Evolutionary conservation across 2,888 invertebrate genomes (phyloP), one percentile per base, ranked within the genome.

Genomic region (Bembecia ichneumoniformis): DNA sequence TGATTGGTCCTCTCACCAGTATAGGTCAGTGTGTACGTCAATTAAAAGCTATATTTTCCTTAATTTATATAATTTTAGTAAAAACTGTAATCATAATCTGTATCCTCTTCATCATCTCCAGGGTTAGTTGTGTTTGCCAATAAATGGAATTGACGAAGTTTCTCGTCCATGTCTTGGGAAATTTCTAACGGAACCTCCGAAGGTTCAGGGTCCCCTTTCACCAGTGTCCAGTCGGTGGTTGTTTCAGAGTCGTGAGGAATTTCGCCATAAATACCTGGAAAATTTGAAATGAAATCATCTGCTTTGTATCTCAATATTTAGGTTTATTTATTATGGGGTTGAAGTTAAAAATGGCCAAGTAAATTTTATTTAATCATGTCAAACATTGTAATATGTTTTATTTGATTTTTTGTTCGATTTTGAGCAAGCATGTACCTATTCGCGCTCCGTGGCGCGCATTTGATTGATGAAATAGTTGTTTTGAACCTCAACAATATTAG

Each of bases 81-180:
- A 50, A 77, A 74, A 60, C 65, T 77, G 55, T 84, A 84, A 55
- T 84, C 82, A 55, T 82, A 77, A 54, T 79, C 82, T 16, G 63
- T 66, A 51, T 81, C 86, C 9, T 72, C 73, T 11, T 69, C 70
- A 3, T 77, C 75, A 0, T 71, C 69, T 0, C 57, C 67, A 0
- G 62, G 49, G 45, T 57, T 59, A 17, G 77, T 74, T 46, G 68
- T 64, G 62, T 78, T 80, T 35, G 70, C 79, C 43, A 82, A 60
- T 9, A 77, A 57, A 52, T 76, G 76, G 63, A 80, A 76, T 56
- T 80, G 73, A 0, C 74, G 71, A 5, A 86, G 72, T 53, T 76
- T 81, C 56, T 79, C 72, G 49, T 68, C 77, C 58, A 79, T 65
- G 49, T 75, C 72, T 43, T 74, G 71, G 17, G 70, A 51, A 3